Conservation (phyloP, 2,113 vertebrate species). For the Pimephales promelas region DNA sequence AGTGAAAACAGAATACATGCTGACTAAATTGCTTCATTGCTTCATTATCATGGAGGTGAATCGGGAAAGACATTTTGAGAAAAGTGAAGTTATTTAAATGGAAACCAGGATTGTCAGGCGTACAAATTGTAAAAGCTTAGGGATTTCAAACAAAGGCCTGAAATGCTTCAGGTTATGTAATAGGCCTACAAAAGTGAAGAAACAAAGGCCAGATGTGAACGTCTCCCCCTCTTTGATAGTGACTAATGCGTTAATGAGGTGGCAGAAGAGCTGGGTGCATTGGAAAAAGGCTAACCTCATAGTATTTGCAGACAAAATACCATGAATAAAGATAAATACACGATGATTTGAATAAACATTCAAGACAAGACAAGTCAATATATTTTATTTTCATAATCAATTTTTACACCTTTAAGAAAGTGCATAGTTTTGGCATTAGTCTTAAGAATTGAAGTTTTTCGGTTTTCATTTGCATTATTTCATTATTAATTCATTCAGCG, state of each 20-base stretch:
- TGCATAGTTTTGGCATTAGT: neutral
- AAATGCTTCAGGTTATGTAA: slow-evolving; percentile 34
- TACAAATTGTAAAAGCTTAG: slow-evolving; percentile 33
- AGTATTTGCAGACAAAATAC: neutral
- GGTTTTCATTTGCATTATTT: neutral
- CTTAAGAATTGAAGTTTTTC: no score
- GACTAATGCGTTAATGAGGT: slow-evolving; percentile 39
- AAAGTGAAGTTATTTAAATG: slow-evolving; percentile 23
- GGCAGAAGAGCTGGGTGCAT: slow-evolving; percentile 1
- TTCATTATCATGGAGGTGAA: slow-evolving; percentile 46
- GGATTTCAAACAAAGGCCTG: slow-evolving; percentile 28
- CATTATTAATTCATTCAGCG: neutral
- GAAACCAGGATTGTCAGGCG: slow-evolving; percentile 30
- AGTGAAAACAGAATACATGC: slow-evolving; percentile 38
- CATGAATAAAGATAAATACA: neutral
- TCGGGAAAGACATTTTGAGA: slow-evolving; percentile 42
- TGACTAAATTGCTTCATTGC: slow-evolving; percentile 46
- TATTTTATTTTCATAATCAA: neutral
- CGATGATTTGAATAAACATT: neutral
- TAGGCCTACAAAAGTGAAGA: slow-evolving; percentile 6
- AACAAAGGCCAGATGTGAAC: slow-evolving; percentile 44
- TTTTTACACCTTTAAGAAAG: neutral
- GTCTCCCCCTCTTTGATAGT: slow-evolving; percentile 9
- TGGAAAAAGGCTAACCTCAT: neutral
- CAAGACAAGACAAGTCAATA: neutral